Conservation (phyloP, 2,888 invertebrate genomes). For the Gortyna flavago region DNA sequence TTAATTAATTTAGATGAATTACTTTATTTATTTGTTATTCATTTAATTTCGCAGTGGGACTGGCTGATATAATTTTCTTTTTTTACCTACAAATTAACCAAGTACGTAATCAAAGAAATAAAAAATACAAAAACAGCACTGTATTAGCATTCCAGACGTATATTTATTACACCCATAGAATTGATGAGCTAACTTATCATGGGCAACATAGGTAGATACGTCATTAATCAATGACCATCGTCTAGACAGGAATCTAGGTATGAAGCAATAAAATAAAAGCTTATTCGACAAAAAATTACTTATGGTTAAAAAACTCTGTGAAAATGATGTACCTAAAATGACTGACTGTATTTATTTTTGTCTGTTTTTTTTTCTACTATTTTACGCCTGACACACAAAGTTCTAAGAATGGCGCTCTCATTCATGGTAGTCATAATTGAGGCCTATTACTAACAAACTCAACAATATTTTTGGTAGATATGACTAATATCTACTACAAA, state of each 20-base stretch:
- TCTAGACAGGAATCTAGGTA: conserved; percentile 18
- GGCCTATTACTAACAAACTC: not conserved
- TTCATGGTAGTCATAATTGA: conserved; percentile 2
- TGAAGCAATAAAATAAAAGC: not conserved
- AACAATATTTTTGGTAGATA: not conserved
- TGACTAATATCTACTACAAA: conserved; percentile 23
- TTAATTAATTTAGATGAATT: not conserved
- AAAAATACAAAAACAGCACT: not conserved
- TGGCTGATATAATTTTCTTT: not conserved
- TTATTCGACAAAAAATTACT: not conserved
- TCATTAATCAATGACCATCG: conserved; percentile 30
- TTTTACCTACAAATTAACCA: not conserved
- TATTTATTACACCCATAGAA: conserved; percentile 11
- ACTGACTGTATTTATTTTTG: too few species aligned
- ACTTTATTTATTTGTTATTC: not conserved
- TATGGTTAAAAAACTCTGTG: not conserved
- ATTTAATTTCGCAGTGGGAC: not conserved
- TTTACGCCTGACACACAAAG: conserved; percentile 9
- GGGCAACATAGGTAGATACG: not conserved
- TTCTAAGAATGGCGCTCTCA: conserved; percentile 25
- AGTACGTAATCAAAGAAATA: not conserved
- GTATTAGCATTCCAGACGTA: conserved; percentile 15
- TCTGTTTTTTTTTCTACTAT: too few species aligned
- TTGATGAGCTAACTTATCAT: conserved; percentile 43
- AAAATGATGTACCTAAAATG: not conserved